A percentile compares a stretch with the other conserved stretches of the same genome.
phyloP scores from a whole-genome alignment of 2,888 invertebrate species.

The Ptychoptera albimana region DNA sequence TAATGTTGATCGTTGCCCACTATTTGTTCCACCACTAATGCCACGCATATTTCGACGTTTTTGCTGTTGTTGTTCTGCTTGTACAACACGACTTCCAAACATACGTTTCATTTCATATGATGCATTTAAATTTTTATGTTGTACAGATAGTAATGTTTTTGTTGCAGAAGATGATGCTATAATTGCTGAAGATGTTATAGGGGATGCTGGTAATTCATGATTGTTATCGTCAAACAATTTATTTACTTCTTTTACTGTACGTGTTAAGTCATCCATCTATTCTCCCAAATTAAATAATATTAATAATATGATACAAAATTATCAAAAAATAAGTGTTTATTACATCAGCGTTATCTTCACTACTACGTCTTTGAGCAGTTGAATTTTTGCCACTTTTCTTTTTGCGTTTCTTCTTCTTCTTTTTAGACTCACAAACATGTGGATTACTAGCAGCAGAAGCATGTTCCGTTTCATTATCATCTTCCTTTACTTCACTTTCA shows the following conservation, averaged over 20 bases:
- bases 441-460: conserved; percentile 37
- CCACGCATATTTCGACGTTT: conserved; percentile 32
- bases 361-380: conserved; percentile 35
- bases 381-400: conserved; percentile 44
- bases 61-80: conserved; percentile 18
- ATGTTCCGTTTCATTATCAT: conserved; percentile 45
- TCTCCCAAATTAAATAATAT: background rate
- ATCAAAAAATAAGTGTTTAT: conserved; percentile 12
- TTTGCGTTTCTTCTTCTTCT: conserved; percentile 44
- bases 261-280: conserved; percentile 4
- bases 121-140: conserved; percentile 57
- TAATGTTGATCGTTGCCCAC: conserved; percentile 35
- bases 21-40: too few species aligned
- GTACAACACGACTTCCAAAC: conserved; percentile 61
- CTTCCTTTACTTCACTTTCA: conserved; percentile 53
- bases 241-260: conserved; percentile 55
- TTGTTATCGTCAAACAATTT: conserved; percentile 40
- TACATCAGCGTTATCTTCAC: conserved; percentile 48
- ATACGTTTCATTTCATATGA: conserved; percentile 67
- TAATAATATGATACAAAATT: background rate
- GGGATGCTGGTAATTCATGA: conserved; percentile 12
- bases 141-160: conserved; percentile 42
- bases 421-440: conserved; percentile 31
- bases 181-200: conserved; percentile 13
- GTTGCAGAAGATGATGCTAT: conserved; percentile 12